Evolutionary conservation across 2,888 invertebrate species (phyloP), one percentile per base, ranked within the genome.

Genomic region (Plagiodera versicolora): DNA sequence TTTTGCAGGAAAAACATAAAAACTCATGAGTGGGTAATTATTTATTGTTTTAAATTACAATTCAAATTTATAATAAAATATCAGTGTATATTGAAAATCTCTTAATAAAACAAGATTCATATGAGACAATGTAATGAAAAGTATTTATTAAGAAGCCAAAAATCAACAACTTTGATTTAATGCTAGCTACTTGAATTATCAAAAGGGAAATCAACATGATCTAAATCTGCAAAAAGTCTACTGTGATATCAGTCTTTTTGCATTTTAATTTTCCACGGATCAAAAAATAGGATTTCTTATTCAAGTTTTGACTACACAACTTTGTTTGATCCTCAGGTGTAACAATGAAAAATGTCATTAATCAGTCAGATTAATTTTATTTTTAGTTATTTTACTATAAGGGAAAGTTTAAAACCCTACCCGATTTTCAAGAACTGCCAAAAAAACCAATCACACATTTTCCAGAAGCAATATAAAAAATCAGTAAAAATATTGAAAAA

Each of bases 231-330:
- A 74, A 74, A 74, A 74, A 73, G 72, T 70, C 74, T 73, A 73
- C 69, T 64, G 64, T 61, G 67, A 64, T 68, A 69, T 74, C 74
- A 74, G 74, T 74, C 74, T 74, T 73, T 73, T 72, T 72, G 73
- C 73, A 74, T 61, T 66, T 67, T 61, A 39, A 56, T 63, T 59
- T 60, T n/a, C n/a, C 58, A 57, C 56, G 55, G 58, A n/a, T n/a
- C n/a, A n/a, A n/a, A n/a, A n/a, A n/a, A n/a, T n/a, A n/a, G n/a
- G n/a, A n/a, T n/a, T n/a, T n/a, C n/a, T n/a, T n/a, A n/a, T n/a
- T n/a, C n/a, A n/a, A n/a, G n/a, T n/a, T n/a, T n/a, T n/a, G n/a
- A n/a, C n/a, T n/a, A n/a, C n/a, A n/a, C n/a, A n/a, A n/a, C n/a
- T n/a, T n/a, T n/a, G n/a, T n/a, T n/a, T n/a, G n/a, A n/a, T n/a